phyloP scores from a whole-genome alignment of 1,140 invertebrate genomes.

The Adoxophyes honmai region DNA sequence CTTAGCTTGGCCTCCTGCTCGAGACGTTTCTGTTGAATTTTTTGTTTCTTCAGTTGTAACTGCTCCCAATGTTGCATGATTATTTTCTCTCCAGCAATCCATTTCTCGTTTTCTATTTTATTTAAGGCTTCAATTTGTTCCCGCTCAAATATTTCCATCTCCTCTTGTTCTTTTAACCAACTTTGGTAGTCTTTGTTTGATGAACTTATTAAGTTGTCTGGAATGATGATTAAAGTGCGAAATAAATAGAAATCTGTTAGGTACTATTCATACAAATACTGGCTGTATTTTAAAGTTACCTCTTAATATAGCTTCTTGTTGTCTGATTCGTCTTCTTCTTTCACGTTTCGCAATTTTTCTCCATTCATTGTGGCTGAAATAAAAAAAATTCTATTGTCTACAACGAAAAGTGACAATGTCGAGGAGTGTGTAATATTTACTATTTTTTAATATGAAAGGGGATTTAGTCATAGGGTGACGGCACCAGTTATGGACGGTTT shows the following conservation, averaged over 20 bases:
- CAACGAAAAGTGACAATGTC: too few relatives aligned
- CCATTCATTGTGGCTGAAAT: constrained; percentile 78
- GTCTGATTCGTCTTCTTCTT: constrained; percentile 78
- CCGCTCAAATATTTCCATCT: constrained; percentile 53
- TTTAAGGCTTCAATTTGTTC: constrained; percentile 66
- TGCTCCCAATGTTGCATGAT: constrained; percentile 77
- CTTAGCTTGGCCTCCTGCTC: constrained; percentile 76
- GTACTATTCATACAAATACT: not conserved
- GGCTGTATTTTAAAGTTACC: constrained; percentile 29
- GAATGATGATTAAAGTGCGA: not conserved
- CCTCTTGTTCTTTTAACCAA: constrained; percentile 62
- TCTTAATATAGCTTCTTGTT: constrained; percentile 59
- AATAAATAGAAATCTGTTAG: not conserved
- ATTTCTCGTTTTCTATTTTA: constrained; percentile 71
- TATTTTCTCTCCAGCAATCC: constrained; percentile 59
- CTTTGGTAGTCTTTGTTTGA: constrained; percentile 12
- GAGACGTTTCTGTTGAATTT: constrained; percentile 65
- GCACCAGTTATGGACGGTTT: too few relatives aligned
- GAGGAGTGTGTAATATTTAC: not conserved
- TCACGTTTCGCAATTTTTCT: constrained; percentile 80
- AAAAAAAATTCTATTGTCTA: constrained; percentile 1
- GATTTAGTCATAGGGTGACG: too few relatives aligned
- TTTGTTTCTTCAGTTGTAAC: constrained; percentile 73
- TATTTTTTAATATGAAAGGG: not conserved
- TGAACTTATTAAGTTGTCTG: constrained; percentile 20